Base-by-base conservation (phyloP, 2,888 invertebrate genomes). In the Drosophila monieri region DNA sequence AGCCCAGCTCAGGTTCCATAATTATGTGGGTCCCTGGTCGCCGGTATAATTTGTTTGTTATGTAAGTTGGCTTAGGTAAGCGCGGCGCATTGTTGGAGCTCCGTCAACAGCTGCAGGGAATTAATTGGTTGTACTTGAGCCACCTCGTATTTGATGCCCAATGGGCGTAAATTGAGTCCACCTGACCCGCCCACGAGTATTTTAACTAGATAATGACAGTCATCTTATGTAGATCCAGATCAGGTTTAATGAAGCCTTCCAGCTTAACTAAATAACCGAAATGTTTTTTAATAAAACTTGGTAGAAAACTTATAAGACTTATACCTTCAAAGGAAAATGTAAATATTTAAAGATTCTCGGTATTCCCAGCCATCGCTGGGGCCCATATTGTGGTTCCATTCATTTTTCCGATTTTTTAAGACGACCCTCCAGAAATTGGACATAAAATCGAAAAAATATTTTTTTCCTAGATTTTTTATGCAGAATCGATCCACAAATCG, bases 41-140 rank as follows among this genome's bases (percentile, higher is more conserved):
- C 57, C 39, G 18, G 71, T 48, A 55, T 81, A 86, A 81, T 86
- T 81, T 84, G 80, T 84, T 80, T 81, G 74, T 86, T 80, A 78
- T 70, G 80, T 65, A 80, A 84, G 58, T 60, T 51, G 65, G 62
- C 67, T 55, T 61, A 68, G 75, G 73, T 70, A 57, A 61, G 53
- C 61, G 47, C 59, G 39, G n/a, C 37, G 46, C 58, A 58, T 77
- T 69, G 52, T 51, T 51, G 70, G 59, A 41, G 27, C 60, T 48
- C 48, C 70, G 52, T 65, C 66, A 60, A 49, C 71, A 60, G 71
- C 70, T 52, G 46, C 59, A 52, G 52, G 59, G 52, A 69, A 58
- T 58, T 67, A 69, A 64, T 64, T 64, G 62, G 62, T 64, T 64
- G 39, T 52, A 64, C 65, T 52, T 30, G 37, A 46, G 35, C 41